These are phyloP conservation scores for Sminthurinus aureus DNA, from an alignment of 2,888 invertebrate species.

Conservation along the genomic window DNA sequence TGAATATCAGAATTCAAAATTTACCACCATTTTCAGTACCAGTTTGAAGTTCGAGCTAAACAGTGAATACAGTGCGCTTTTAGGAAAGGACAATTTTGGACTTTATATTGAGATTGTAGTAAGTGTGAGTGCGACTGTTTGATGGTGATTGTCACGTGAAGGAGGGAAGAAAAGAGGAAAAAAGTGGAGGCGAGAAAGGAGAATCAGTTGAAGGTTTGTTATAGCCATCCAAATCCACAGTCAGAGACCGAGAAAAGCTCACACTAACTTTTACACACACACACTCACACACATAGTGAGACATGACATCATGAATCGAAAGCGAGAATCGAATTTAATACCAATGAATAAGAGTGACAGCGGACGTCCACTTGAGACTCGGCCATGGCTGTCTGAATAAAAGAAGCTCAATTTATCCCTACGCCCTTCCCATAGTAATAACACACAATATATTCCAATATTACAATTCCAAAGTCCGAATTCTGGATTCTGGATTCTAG, in stretches of 20 bases:
- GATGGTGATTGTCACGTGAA: neutral
- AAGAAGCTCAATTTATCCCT: slow-evolving; percentile 33
- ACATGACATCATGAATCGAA: slow-evolving; percentile 37
- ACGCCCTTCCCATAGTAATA: slow-evolving; percentile 34
- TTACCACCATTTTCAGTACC: no score
- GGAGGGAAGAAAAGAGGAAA: no score
- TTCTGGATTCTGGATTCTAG: no score
- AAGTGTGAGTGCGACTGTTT: neutral
- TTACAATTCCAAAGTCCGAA: no score
- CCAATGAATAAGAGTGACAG: slow-evolving; percentile 44
- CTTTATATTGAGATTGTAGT: neutral
- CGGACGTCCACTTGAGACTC: slow-evolving; percentile 37
- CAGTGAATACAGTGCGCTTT: no score
- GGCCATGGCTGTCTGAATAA: slow-evolving; percentile 20
- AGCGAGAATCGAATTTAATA: slow-evolving; percentile 42
- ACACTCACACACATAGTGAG: slow-evolving; percentile 4
- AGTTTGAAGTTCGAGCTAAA: no score
- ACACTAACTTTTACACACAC: no score
- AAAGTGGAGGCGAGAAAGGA: neutral
- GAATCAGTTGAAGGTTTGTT: neutral
- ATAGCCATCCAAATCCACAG: neutral
- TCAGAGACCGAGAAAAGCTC: neutral
- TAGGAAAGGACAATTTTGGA: no score
- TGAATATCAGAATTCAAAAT: no score
- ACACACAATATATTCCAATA: neutral